Percentiles rank a stretch among this genome's conserved stretches.
Evolutionary conservation across 2,113 vertebrate genomes (phyloP).

Genomic region (Tragelaphus strepsiceros): DNA sequence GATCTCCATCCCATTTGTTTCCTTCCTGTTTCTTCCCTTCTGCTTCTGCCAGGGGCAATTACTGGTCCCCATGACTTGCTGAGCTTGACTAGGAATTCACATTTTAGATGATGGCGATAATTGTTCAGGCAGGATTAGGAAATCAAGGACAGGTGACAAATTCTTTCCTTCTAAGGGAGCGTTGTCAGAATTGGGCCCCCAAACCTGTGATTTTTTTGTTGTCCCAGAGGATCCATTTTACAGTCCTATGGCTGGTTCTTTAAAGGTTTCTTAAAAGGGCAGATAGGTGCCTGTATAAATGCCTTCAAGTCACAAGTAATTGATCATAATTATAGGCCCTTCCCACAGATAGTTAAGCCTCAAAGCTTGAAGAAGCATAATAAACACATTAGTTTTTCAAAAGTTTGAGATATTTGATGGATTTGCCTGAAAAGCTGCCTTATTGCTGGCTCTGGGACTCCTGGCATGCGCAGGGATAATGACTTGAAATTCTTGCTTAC

Average conservation of each 20-base stretch:
- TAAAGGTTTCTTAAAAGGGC: slow-evolving; percentile 32
- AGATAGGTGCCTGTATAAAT: slow-evolving; percentile 28
- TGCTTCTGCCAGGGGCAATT: not conserved
- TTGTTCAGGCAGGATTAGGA: not conserved
- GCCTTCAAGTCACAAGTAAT: slow-evolving; percentile 53
- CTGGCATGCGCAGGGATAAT: not conserved
- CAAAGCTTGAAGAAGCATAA: slow-evolving; percentile 20
- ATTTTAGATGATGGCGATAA: not conserved
- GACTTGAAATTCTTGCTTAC: slow-evolving; percentile 20
- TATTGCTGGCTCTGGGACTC: not conserved
- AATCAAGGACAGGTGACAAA: slow-evolving; percentile 7
- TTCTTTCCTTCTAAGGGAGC: not conserved
- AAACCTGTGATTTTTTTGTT: slow-evolving; percentile 20
- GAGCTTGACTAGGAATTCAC: not conserved
- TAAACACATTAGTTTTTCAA: slow-evolving; percentile 28
- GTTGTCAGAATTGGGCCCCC: slow-evolving; percentile 2
- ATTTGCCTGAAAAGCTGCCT: slow-evolving; percentile 46
- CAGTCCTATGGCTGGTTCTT: not conserved
- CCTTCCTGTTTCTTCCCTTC: slow-evolving; percentile 23
- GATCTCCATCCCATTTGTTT: not conserved
- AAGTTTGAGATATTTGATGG: slow-evolving; percentile 38
- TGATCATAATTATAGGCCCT: slow-evolving; percentile 49
- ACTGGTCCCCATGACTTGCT: not conserved
- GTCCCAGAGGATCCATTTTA: not conserved
- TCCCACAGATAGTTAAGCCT: slow-evolving; percentile 21